phyloP scores from a whole-genome alignment of 2,888 invertebrate genomes.

The Lathronympha strigana region DNA sequence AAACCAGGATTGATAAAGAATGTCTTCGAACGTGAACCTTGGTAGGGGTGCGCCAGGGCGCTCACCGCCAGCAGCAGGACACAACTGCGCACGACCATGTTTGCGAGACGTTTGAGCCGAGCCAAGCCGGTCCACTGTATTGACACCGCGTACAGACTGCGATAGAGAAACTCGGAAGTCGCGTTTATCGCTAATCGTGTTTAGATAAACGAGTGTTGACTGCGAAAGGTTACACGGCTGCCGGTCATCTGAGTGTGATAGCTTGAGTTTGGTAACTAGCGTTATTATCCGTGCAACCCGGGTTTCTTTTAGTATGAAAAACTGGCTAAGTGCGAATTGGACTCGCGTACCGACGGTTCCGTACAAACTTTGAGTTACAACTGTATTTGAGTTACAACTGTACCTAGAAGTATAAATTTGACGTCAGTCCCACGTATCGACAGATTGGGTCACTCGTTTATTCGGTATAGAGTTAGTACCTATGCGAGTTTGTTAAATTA shows the following conservation, averaged over 20 bases:
- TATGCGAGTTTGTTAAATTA: too few species aligned
- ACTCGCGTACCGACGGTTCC: too few species aligned
- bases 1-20: constrained; percentile 49
- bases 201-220: constrained; percentile 68
- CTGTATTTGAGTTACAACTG: too few species aligned
- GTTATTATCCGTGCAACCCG: too few species aligned
- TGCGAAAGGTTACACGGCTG: constrained; percentile 57
- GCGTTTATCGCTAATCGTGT: constrained; percentile 47
- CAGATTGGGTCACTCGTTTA: too few species aligned
- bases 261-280: background rate
- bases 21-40: constrained; percentile 56
- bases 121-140: background rate
- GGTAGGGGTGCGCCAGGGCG: constrained; percentile 44
- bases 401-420: too few species aligned
- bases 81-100: constrained; percentile 54
- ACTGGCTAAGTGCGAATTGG: too few species aligned
- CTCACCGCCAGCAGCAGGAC: constrained; percentile 58
- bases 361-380: too few species aligned
- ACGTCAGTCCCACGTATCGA: too few species aligned
- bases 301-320: too few species aligned
- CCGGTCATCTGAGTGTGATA: constrained; percentile 37
- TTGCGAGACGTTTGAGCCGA: constrained; percentile 12
- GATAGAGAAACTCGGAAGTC: constrained; percentile 24
- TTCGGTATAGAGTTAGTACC: too few species aligned
- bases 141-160: background rate